Evolutionary conservation across 2,113 vertebrate genomes (phyloP).

Genomic region (Vidua chalybeata): DNA sequence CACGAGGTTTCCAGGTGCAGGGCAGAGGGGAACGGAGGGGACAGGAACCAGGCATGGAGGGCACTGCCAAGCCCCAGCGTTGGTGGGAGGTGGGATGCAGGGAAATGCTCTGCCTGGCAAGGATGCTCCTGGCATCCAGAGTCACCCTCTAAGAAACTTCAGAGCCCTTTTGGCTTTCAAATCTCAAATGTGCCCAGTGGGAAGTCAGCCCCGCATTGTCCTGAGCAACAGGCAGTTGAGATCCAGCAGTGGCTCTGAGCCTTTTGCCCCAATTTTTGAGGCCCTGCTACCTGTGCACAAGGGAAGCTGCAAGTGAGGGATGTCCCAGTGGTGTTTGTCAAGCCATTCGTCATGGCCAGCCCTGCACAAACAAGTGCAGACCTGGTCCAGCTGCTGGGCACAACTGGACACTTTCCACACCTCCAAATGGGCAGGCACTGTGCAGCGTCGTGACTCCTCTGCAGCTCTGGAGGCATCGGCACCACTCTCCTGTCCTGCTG

Average conservation of each 20-base stretch:
- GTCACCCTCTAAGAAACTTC: not conserved
- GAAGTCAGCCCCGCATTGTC: not conserved
- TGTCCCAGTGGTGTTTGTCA: not conserved
- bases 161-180: not conserved
- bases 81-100: not conserved
- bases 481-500: not conserved
- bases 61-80: not conserved
- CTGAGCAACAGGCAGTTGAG: not conserved
- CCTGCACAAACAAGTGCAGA: not conserved
- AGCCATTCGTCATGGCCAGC: fast-evolving
- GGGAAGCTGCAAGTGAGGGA: not conserved
- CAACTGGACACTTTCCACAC: not conserved
- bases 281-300: not conserved
- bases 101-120: not conserved
- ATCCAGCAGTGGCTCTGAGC: not conserved
- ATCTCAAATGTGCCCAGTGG: not conserved
- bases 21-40: not conserved
- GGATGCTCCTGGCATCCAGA: not conserved
- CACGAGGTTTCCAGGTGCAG: not conserved
- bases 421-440: fast-evolving
- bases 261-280: not conserved
- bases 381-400: not conserved
- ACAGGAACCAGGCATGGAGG: fast-evolving
- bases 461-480: not conserved
- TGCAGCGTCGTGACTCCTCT: not conserved